Conservation (phyloP, 1,140 invertebrate genomes). For the Aphidius ervi region DNA sequence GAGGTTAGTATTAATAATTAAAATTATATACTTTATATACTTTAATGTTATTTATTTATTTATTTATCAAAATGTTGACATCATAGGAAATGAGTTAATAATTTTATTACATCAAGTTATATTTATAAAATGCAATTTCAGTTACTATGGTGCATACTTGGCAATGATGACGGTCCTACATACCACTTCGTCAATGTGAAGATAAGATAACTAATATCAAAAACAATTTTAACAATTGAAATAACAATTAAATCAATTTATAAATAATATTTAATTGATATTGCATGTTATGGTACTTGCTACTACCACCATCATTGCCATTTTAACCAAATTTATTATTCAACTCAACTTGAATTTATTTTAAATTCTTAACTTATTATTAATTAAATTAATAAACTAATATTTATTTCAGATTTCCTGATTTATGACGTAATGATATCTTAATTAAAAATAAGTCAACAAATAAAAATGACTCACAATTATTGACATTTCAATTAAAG, state of each 20-base stretch:
- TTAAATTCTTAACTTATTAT: no score
- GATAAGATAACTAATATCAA: conserved; percentile 29
- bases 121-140: conserved; percentile 33
- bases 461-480: conserved; percentile 53
- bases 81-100: no score
- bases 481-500: conserved; percentile 42
- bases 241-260: neutral
- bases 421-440: conserved; percentile 66
- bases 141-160: conserved; percentile 43
- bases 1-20: conserved; percentile 47
- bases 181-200: conserved; percentile 39
- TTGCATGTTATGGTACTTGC: conserved; percentile 5
- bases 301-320: conserved; percentile 19
- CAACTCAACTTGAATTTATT: neutral
- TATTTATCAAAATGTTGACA: neutral
- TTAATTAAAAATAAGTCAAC: conserved; percentile 60
- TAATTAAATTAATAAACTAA: no score
- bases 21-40: neutral
- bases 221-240: conserved; percentile 8
- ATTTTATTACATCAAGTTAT: no score
- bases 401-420: conserved; percentile 54
- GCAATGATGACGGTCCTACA: conserved; percentile 47
- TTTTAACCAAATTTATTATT: conserved; percentile 11
- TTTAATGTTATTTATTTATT: neutral
- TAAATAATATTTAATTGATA: neutral